Base-by-base conservation (phyloP, 2,888 invertebrate genomes). In the Proisotoma minuta region DNA sequence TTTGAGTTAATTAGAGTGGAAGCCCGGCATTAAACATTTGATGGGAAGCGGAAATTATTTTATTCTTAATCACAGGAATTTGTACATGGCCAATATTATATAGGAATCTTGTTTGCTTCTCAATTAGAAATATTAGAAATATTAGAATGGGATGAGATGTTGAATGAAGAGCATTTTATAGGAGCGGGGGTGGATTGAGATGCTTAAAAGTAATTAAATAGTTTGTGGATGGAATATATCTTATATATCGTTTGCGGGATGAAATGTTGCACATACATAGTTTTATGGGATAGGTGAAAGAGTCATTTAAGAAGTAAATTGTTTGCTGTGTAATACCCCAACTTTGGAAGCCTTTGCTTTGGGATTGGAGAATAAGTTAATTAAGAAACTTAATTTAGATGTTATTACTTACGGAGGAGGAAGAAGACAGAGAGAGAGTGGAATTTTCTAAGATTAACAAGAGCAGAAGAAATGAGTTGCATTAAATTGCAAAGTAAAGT, bases 381-480 rank as follows among this genome's bases (percentile, higher is more conserved):
- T 65, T 65, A 65, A 65, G 65, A 65, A 65, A 65, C 65, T 65
- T 65, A 65, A 65, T 65, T 65, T 65, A 62, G 65, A 62, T 65
- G 65, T 65, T 65, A 65, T 62, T 54, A 54, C 53, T 12, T n/a
- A 54, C 10, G 43, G 50, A 4, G 8, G 23, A 5, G 26, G 23
- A 5, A 22, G 50, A 20, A 27, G 26, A 15, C n/a, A 18, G 51
- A 28, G 65, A 60, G 60, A 60, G 60, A 60, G 58, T 60, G 65
- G 65, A 65, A 65, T 65, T 65, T 62, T 65, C 54, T 65, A 62
- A 65, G 65, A 65, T 65, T 65, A 65, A 64, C 60, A 58, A 62
- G 57, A 62, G 28, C 26, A 28, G 22, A 34, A 54, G 53, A 54
- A 54, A 54, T 54, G 53, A 54, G 53, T 34, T 54, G 53, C 53